Conservation (phyloP, 2,888 invertebrate genomes). For the Spisula solida region DNA sequence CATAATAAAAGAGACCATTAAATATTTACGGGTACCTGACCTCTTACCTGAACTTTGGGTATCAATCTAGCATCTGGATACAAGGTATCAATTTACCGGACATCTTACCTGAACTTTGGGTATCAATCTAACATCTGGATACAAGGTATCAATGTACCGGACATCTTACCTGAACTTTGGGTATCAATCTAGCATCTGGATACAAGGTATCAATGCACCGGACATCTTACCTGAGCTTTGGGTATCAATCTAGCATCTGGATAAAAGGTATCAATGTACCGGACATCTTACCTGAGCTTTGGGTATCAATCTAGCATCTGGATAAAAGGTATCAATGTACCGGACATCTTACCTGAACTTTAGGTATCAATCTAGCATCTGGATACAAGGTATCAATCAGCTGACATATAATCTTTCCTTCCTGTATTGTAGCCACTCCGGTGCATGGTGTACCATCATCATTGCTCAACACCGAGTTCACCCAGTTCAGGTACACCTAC, state of each 20-base stretch:
- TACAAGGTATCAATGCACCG: too few relatives aligned
- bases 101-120: not conserved
- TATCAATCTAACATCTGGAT: constrained; percentile 73
- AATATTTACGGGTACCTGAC: not conserved
- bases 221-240: not conserved
- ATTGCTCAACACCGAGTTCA: constrained; percentile 83
- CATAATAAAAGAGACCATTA: not conserved
- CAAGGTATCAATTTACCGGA: constrained; percentile 75
- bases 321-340: too few relatives aligned
- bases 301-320: constrained; percentile 71
- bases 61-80: constrained; percentile 74
- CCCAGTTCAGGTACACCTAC: constrained; percentile 85
- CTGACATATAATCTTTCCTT: constrained; percentile 81
- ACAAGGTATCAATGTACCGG: too few relatives aligned
- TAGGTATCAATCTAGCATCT: constrained; percentile 68
- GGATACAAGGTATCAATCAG: constrained; percentile 81
- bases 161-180: not conserved
- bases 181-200: constrained; percentile 72
- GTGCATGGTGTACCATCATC: constrained; percentile 74
- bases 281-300: not conserved
- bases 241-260: constrained; percentile 72
- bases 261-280: too few relatives aligned
- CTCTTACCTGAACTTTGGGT: not conserved
- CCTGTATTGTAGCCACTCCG: constrained; percentile 79
- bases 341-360: constrained; percentile 22